A percentile compares a stretch with the other conserved stretches of the same genome.
Conservation (phyloP, 2,113 vertebrate species). For the Argyrosomus japonicus region DNA sequence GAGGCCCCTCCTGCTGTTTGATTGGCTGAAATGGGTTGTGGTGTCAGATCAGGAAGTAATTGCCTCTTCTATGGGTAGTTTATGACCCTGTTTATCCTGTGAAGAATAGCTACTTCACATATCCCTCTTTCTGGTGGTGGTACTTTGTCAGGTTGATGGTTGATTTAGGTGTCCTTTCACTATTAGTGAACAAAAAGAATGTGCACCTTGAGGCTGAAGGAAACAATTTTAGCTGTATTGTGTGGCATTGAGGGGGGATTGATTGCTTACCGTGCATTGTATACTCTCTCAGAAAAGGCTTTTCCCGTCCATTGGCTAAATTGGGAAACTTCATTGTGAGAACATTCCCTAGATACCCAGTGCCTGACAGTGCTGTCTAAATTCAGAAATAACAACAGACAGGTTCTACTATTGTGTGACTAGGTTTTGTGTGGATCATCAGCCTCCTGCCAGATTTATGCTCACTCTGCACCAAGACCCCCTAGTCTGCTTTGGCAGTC, state of each 20-base stretch:
- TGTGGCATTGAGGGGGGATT: slow-evolving; percentile 42
- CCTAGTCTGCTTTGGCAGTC: slow-evolving; percentile 66
- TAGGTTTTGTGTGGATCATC: slow-evolving; percentile 59
- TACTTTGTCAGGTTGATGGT: slow-evolving; percentile 53
- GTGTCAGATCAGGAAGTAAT: slow-evolving; percentile 75
- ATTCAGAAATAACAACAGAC: slow-evolving; percentile 46
- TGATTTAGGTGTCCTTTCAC: slow-evolving; percentile 47
- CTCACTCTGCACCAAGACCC: slow-evolving; percentile 55
- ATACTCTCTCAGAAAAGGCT: slow-evolving; percentile 37
- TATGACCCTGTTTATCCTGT: slow-evolving; percentile 72
- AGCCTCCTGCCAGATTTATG: slow-evolving; percentile 60
- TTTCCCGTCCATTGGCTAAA: slow-evolving; percentile 52
- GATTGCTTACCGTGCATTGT: slow-evolving; percentile 51
- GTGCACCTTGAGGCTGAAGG: slow-evolving; percentile 51
- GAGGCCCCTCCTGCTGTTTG: slow-evolving; percentile 58
- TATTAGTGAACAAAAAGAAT: slow-evolving; percentile 63
- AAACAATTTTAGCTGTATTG: slow-evolving; percentile 55
- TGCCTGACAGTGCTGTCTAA: slow-evolving; percentile 28
- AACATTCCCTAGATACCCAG: slow-evolving; percentile 41
- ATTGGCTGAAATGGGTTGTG: slow-evolving; percentile 51
- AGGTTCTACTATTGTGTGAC: slow-evolving; percentile 47
- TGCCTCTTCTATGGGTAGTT: slow-evolving; percentile 68
- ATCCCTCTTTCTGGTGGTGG: slow-evolving; percentile 30
- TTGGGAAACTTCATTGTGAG: slow-evolving; percentile 54
- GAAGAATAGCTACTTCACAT: slow-evolving; percentile 61